Evolutionary conservation across 2,113 vertebrate species (phyloP).

Genomic region (Lynx canadensis): DNA sequence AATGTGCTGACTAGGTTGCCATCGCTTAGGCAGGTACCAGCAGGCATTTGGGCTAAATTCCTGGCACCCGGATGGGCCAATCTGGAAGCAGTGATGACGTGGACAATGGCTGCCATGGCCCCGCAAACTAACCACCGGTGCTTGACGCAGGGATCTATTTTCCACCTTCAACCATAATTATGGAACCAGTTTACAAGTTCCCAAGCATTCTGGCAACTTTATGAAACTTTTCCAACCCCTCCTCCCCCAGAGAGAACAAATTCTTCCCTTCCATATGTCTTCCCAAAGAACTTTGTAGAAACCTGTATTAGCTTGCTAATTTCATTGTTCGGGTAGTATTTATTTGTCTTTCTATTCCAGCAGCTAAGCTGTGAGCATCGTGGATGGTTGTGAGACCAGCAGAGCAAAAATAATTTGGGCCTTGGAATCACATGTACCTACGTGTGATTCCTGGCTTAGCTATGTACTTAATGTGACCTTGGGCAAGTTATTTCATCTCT

Average conservation of each 20-base stretch:
- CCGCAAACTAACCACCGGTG: not conserved
- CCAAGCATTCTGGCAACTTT: slow-evolving; percentile 39
- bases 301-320: not conserved
- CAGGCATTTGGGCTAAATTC: slow-evolving; percentile 36
- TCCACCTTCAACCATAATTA: not conserved
- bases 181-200: not conserved
- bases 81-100: slow-evolving; percentile 9
- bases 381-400: not conserved
- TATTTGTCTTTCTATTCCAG: not conserved
- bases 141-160: not conserved
- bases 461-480: not conserved
- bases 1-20: slow-evolving; percentile 29
- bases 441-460: not conserved
- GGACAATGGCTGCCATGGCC: not conserved
- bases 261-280: slow-evolving; percentile 18
- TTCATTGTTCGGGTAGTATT: not conserved
- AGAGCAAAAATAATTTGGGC: not conserved
- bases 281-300: not conserved
- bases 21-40: slow-evolving; percentile 23
- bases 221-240: not conserved
- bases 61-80: not conserved
- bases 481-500: not conserved
- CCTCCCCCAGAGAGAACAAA: not conserved
- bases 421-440: not conserved
- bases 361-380: not conserved